A percentile compares a stretch with the other conserved stretches of the same genome.
phyloP scores from a whole-genome alignment of 2,888 invertebrate genomes.

The Polymixis flavicincta region DNA sequence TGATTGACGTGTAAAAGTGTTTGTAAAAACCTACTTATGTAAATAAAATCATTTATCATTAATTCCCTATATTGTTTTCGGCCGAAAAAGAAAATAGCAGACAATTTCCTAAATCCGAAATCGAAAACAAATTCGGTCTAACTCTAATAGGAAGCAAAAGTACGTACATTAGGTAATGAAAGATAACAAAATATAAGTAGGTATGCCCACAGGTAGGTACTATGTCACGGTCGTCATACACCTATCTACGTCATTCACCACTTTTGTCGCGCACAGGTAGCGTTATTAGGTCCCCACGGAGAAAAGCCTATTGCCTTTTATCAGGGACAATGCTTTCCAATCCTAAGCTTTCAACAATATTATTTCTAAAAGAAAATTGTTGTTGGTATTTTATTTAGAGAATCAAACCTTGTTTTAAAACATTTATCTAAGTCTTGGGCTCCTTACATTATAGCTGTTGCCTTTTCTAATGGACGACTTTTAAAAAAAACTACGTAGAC shows the following conservation, averaged over 20 bases:
- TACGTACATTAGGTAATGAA: slow-evolving; percentile 29
- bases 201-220: neutral
- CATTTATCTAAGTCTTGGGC: neutral
- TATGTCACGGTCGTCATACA: slow-evolving; percentile 22
- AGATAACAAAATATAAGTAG: slow-evolving; percentile 6
- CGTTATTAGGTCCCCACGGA: slow-evolving; percentile 44
- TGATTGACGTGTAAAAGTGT: too few relatives aligned
- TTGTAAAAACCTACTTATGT: too few relatives aligned
- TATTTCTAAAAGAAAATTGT: slow-evolving; percentile 15
- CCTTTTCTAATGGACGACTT: neutral
- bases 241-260: slow-evolving; percentile 18
- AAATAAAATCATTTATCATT: too few relatives aligned
- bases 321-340: slow-evolving; percentile 47
- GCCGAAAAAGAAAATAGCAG: neutral
- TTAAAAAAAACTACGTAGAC: neutral
- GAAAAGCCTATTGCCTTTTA: slow-evolving; percentile 43
- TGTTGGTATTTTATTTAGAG: neutral
- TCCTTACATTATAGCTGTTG: neutral
- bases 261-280: slow-evolving; percentile 19
- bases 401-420: neutral
- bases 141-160: neutral
- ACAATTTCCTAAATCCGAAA: neutral
- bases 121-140: neutral
- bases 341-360: slow-evolving; percentile 38
- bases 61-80: neutral